A percentile compares a stretch with the other conserved stretches of the same genome.
phyloP scores from a whole-genome alignment of 2,888 invertebrate species.

The Geotrupes spiniger region DNA sequence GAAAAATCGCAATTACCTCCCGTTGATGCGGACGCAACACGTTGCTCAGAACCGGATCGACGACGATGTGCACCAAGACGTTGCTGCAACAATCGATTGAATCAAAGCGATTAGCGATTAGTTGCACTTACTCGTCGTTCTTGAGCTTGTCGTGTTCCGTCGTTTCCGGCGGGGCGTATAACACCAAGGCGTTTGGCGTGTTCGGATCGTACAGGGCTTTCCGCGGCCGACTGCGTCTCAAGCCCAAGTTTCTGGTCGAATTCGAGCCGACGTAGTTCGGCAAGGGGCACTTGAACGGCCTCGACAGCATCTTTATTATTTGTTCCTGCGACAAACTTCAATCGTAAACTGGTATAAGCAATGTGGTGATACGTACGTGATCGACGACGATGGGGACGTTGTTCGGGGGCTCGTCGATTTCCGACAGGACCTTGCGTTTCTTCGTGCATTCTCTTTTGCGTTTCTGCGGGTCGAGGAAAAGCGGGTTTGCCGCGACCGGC shows the following conservation, averaged over 20 bases:
- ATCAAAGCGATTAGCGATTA: slow-evolving; percentile 9
- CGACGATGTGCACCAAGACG: slow-evolving; percentile 89
- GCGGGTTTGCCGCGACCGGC: slow-evolving; percentile 52
- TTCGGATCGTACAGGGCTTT: slow-evolving; percentile 87
- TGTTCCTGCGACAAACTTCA: slow-evolving; percentile 59
- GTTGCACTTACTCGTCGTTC: slow-evolving; percentile 59
- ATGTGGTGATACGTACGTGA: slow-evolving; percentile 26
- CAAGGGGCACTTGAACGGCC: slow-evolving; percentile 91
- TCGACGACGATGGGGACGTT: slow-evolving; percentile 18
- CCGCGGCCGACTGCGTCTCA: slow-evolving; percentile 61
- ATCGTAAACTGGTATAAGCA: not conserved
- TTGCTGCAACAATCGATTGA: slow-evolving; percentile 48
- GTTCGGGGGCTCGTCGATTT: slow-evolving; percentile 9
- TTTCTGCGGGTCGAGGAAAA: slow-evolving; percentile 39
- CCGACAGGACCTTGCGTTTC: slow-evolving; percentile 43
- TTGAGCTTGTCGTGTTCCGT: slow-evolving; percentile 87
- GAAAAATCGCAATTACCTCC: slow-evolving; percentile 56
- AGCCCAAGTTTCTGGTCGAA: slow-evolving; percentile 75
- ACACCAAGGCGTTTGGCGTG: slow-evolving; percentile 86
- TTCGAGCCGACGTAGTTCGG: slow-evolving; percentile 78
- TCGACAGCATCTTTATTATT: slow-evolving; percentile 74
- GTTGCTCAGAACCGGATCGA: slow-evolving; percentile 89
- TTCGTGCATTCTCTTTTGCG: slow-evolving; percentile 41
- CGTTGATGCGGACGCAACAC: slow-evolving; percentile 95
- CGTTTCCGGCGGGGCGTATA: slow-evolving; percentile 80